Percentiles rank a stretch among this genome's conserved stretches.
Evolutionary conservation across 2,113 vertebrate species (phyloP).

Genomic region (Zosterops lateralis): DNA sequence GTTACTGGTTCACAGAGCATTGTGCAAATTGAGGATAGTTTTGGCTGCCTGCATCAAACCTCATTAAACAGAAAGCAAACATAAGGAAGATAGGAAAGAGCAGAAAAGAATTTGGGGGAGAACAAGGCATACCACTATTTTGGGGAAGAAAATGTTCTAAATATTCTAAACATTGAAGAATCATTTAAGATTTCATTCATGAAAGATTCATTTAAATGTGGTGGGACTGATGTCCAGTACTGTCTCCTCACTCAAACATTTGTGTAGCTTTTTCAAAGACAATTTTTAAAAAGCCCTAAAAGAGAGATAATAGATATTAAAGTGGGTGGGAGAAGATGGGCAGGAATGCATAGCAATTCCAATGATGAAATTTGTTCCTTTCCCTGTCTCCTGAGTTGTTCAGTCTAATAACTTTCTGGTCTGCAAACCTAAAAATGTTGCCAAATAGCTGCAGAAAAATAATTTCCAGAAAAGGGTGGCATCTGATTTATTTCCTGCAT

Average conservation of each 20-base stretch:
- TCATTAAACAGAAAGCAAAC: not conserved
- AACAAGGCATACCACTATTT: not conserved
- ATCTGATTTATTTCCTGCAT: slow-evolving; percentile 60
- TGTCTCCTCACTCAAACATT: not conserved
- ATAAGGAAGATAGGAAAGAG: not conserved
- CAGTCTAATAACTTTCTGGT: slow-evolving; percentile 44
- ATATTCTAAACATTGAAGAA: not conserved
- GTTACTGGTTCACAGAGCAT: fast-evolving
- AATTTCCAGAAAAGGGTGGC: slow-evolving; percentile 58
- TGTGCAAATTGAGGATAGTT: not conserved
- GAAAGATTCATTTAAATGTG: not conserved
- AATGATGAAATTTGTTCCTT: not conserved
- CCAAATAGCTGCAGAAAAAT: slow-evolving; percentile 45
- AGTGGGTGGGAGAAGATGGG: not conserved
- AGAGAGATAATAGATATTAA: slow-evolving; percentile 1
- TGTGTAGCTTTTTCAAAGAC: not conserved
- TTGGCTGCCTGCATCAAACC: not conserved
- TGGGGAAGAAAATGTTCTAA: not conserved
- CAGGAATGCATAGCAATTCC: not conserved
- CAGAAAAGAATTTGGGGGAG: not conserved
- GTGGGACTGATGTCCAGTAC: not conserved
- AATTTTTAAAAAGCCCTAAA: not conserved
- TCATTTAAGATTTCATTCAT: not conserved
- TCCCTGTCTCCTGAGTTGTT: not conserved
- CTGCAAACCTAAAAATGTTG: slow-evolving; percentile 18